Evolutionary conservation across 2,797 vertebrate species (phyloP).

Genomic region (Benthosema pterotum): DNA sequence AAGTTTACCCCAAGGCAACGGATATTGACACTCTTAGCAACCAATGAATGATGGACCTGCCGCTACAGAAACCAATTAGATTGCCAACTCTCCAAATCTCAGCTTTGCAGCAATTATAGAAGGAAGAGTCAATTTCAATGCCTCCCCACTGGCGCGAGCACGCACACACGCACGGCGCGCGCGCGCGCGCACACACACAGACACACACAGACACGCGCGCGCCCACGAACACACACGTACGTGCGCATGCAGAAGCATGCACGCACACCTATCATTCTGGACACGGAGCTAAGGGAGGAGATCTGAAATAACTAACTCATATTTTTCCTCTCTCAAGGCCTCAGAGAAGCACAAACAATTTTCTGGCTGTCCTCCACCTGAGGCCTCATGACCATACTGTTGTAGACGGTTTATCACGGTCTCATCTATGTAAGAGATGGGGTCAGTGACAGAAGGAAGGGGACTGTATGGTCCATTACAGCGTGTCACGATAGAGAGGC

Average conservation of each 20-base stretch:
- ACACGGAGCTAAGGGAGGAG: slow-evolving; percentile 39
- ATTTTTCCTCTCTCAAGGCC: slow-evolving; percentile 42
- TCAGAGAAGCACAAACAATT: slow-evolving; percentile 22
- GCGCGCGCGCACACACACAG: too few relatives aligned
- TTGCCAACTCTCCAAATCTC: slow-evolving; percentile 50
- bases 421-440: slow-evolving; percentile 24
- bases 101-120: slow-evolving; percentile 55
- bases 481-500: neutral
- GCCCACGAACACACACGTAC: too few relatives aligned
- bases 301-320: slow-evolving; percentile 20
- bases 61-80: slow-evolving; percentile 58
- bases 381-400: slow-evolving; percentile 17
- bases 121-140: slow-evolving; percentile 42
- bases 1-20: slow-evolving; percentile 31
- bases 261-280: neutral
- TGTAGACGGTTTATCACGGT: slow-evolving; percentile 34
- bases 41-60: slow-evolving; percentile 49
- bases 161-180: too few relatives aligned
- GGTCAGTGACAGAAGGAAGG: slow-evolving; percentile 30
- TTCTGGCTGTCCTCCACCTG: slow-evolving; percentile 21
- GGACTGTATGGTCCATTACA: neutral
- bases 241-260: too few relatives aligned
- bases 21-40: slow-evolving; percentile 43
- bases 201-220: too few relatives aligned
- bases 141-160: neutral